phyloP scores from a whole-genome alignment of 2,797 vertebrate species.

The Melanotaenia boesemani region DNA sequence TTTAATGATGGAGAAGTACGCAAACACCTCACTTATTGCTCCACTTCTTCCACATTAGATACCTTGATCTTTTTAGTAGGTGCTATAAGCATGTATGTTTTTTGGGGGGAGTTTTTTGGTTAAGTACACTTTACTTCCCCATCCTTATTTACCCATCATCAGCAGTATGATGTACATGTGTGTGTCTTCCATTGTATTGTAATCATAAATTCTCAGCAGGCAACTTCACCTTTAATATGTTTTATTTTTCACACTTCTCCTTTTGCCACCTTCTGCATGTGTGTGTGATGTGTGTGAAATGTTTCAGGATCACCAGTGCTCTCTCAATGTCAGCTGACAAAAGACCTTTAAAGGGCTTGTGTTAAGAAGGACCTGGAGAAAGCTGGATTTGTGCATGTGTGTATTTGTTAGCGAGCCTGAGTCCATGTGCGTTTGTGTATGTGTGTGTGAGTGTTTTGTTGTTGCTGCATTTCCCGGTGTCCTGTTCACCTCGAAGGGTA shows the following conservation, averaged over 20 bases:
- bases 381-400: conserved; percentile 47
- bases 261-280: conserved; percentile 48
- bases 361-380: conserved; percentile 74
- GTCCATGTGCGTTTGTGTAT: conserved; percentile 28
- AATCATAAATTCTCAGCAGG: conserved; percentile 68
- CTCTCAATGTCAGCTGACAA: conserved; percentile 79
- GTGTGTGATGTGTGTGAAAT: conserved; percentile 31
- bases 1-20: conserved; percentile 65
- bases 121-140: conserved; percentile 65
- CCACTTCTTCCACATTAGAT: conserved; percentile 52
- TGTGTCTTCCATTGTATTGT: conserved; percentile 59
- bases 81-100: conserved; percentile 8
- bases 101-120: neutral
- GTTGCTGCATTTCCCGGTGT: conserved; percentile 83
- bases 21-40: conserved; percentile 12
- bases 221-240: conserved; percentile 67
- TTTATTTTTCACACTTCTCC: conserved; percentile 70
- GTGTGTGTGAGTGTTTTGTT: conserved; percentile 74
- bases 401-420: conserved; percentile 35
- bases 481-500: conserved; percentile 84
- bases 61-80: conserved; percentile 40
- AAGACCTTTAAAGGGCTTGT: conserved; percentile 74
- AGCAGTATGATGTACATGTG: conserved; percentile 41
- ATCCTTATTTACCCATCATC: conserved; percentile 58
- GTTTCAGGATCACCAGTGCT: conserved; percentile 57